phyloP scores from a whole-genome alignment of 2,113 vertebrate species.

The Columba janthina region DNA sequence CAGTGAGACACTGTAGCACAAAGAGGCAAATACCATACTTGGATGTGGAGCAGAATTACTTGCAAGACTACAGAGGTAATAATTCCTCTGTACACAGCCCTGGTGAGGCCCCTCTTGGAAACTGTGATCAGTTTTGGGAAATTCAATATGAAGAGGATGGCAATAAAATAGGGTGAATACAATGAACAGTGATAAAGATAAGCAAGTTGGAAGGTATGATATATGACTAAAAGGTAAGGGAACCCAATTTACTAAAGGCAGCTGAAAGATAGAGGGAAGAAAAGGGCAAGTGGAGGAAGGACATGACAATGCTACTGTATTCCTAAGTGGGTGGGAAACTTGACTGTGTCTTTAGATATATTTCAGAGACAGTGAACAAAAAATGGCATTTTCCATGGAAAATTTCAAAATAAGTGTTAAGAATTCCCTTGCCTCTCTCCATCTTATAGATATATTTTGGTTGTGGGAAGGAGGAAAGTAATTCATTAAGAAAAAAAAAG shows the following conservation, averaged over 20 bases:
- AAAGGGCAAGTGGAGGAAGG: not conserved
- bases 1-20: conserved; percentile 42
- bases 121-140: conserved; percentile 55
- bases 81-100: conserved; percentile 31
- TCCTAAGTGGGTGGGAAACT: not conserved
- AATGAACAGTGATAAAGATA: conserved; percentile 56
- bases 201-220: conserved; percentile 39
- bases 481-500: not conserved
- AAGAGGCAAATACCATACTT: conserved; percentile 56
- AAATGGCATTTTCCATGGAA: not conserved
- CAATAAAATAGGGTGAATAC: conserved; percentile 46
- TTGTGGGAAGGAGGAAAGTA: not conserved
- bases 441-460: not conserved
- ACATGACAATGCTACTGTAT: not conserved
- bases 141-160: conserved; percentile 39
- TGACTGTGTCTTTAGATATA: not conserved
- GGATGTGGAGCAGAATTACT: conserved; percentile 56
- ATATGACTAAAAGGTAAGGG: conserved; percentile 3
- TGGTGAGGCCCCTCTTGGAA: conserved; percentile 40
- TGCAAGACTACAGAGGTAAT: conserved; percentile 56
- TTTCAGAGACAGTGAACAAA: not conserved
- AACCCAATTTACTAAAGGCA: conserved; percentile 1
- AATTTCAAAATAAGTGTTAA: not conserved
- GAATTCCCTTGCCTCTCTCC: not conserved
- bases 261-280: not conserved